These are phyloP conservation scores for Anguilla japonica DNA, from an alignment of 2,113 vertebrate genomes.

Conservation along the genomic window DNA sequence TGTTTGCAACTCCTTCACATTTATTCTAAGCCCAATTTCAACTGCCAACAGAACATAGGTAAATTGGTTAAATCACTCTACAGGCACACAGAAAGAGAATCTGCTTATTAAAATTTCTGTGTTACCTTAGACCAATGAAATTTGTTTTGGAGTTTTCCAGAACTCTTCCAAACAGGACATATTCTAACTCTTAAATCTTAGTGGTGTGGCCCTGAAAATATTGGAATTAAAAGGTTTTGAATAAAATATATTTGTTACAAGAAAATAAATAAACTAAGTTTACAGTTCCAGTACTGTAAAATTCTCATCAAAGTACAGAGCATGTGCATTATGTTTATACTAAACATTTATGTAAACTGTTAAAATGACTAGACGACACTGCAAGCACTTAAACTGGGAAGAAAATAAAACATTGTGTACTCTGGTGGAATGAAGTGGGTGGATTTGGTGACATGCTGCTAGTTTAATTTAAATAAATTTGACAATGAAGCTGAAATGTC, in stretches of 20 bases:
- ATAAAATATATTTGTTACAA: neutral
- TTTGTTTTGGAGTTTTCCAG: neutral
- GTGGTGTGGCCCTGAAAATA: neutral
- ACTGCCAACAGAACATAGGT: neutral
- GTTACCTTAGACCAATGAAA: conserved; percentile 7
- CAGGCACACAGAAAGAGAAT: neutral
- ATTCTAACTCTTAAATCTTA: neutral
- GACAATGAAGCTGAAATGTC: neutral
- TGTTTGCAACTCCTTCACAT: neutral
- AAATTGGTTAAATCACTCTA: neutral
- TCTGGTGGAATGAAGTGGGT: neutral
- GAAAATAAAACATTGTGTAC: neutral
- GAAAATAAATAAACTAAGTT: neutral
- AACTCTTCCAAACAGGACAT: neutral
- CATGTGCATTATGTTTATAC: neutral
- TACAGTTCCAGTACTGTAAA: neutral
- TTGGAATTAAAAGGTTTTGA: neutral
- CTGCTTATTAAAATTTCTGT: neutral
- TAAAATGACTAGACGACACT: neutral
- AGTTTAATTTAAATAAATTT: neutral
- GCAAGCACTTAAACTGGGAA: neutral
- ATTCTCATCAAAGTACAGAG: neutral
- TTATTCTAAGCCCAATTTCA: neutral
- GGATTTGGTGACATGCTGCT: neutral
- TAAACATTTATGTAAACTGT: neutral